phyloP scores from a whole-genome alignment of 1,140 invertebrate species.

The Drosophila prosaltans region DNA sequence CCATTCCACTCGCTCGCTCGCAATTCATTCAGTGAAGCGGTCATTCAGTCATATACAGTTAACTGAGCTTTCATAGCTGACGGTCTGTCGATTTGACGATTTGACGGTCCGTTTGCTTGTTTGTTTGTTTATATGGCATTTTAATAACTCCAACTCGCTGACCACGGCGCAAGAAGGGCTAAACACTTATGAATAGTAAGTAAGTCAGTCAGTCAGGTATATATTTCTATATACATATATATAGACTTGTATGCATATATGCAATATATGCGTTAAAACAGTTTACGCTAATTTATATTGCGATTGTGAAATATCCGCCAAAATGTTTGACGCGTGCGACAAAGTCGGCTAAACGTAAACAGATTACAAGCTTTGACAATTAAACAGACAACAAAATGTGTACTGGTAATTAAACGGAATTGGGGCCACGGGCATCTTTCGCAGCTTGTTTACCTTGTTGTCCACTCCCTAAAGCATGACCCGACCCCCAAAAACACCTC shows the following conservation, averaged over 20 bases:
- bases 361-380: conserved; percentile 73
- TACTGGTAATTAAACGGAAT: conserved; percentile 61
- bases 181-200: conserved; percentile 31
- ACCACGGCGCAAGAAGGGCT: conserved; percentile 42
- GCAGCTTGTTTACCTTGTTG: conserved; percentile 20
- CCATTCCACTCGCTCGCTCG: conserved; percentile 13
- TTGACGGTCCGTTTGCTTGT: conserved; percentile 45
- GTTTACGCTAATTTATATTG: conserved; percentile 79
- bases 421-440: conserved; percentile 59
- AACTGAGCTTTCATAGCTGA: conserved; percentile 38
- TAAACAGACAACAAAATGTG: conserved; percentile 36
- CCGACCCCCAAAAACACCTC: neutral
- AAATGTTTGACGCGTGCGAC: conserved; percentile 54
- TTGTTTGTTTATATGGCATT: conserved; percentile 76
- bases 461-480: conserved; percentile 16
- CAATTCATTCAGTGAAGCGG: conserved; percentile 45
- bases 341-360: conserved; percentile 57
- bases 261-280: conserved; percentile 70
- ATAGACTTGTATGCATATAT: conserved; percentile 1
- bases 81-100: conserved; percentile 4
- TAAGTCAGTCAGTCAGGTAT: conserved; percentile 9
- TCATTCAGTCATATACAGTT: conserved; percentile 9
- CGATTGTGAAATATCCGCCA: conserved; percentile 71
- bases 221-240: conserved; percentile 47
- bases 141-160: conserved; percentile 65